Conservation (phyloP, 2,113 vertebrate species). For the Psammodynastes pulverulentus region DNA sequence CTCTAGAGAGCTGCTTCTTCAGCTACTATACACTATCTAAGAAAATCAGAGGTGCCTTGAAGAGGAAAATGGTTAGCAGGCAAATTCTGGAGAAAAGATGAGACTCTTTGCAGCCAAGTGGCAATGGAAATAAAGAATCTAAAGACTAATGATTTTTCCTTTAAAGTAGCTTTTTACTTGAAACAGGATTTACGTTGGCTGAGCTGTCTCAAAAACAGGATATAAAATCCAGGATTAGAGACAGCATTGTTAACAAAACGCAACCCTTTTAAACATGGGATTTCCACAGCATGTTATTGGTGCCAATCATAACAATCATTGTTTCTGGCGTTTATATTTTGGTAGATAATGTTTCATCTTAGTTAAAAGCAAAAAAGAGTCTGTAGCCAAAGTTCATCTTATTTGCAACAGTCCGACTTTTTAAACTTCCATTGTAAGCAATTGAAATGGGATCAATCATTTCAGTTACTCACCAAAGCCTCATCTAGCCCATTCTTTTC, state of each 20-base stretch:
- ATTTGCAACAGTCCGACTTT: neutral
- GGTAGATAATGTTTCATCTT: neutral
- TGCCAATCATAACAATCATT: constrained; percentile 53
- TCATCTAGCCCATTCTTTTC: neutral
- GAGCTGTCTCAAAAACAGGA: constrained; percentile 54
- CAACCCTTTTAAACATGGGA: constrained; percentile 57
- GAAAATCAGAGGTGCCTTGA: neutral
- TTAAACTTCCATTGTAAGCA: neutral
- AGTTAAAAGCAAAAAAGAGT: neutral
- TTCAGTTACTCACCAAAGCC: neutral
- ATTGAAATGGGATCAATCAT: neutral
- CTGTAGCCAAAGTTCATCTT: neutral
- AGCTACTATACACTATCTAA: neutral
- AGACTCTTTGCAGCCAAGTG: neutral
- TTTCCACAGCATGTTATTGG: constrained; percentile 61
- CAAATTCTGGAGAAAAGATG: neutral
- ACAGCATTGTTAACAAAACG: constrained; percentile 35
- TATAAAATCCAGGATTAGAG: constrained; percentile 52
- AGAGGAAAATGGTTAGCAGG: neutral
- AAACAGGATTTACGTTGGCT: constrained; percentile 32
- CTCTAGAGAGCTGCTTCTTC: neutral
- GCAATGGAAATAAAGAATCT: constrained; percentile 19
- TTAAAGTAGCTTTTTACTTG: neutral
- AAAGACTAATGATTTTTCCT: constrained; percentile 19
- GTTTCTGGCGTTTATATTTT: constrained; percentile 31